These are phyloP conservation scores for Dascyllus trimaculatus DNA, from an alignment of 2,113 vertebrate genomes.

Conservation along the genomic window DNA sequence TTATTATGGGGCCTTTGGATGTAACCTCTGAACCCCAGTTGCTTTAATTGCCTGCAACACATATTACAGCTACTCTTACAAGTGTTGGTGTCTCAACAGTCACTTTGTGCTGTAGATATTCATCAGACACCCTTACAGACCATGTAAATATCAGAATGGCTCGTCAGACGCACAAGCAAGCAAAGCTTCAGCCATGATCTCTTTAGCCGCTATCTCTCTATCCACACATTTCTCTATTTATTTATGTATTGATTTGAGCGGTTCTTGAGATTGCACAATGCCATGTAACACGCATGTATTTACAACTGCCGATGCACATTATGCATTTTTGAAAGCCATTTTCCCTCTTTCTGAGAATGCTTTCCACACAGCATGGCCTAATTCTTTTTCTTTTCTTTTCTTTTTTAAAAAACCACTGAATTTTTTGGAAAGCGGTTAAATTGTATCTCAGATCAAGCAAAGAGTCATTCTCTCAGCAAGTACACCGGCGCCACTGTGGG, in stretches of 20 bases:
- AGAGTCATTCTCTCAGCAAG: conserved; percentile 80
- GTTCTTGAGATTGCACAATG: conserved; percentile 85
- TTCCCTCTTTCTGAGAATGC: conserved; percentile 89
- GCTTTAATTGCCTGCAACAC: not conserved
- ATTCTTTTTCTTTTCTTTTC: conserved; percentile 29
- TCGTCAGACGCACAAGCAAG: conserved; percentile 25
- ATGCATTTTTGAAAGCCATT: conserved; percentile 93
- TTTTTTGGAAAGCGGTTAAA: conserved; percentile 67
- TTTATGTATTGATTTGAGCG: conserved; percentile 85
- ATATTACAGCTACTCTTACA: not conserved
- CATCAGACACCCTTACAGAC: conserved; percentile 8
- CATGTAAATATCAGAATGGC: conserved; percentile 27
- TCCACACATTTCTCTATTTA: conserved; percentile 81
- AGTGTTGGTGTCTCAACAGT: conserved; percentile 3
- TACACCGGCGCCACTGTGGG: conserved; percentile 37
- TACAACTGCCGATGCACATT: conserved; percentile 87
- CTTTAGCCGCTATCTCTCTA: conserved; percentile 75
- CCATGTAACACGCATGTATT: conserved; percentile 91
- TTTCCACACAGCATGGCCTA: conserved; percentile 76
- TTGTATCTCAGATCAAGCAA: conserved; percentile 61
- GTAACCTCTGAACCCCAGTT: conserved; percentile 18
- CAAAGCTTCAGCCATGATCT: conserved; percentile 37
- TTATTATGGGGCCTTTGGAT: conserved; percentile 12
- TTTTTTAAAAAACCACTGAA: conserved; percentile 18
- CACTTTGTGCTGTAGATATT: conserved; percentile 23